A percentile compares a stretch with the other conserved stretches of the same genome.
Conservation (phyloP, 2,113 vertebrate genomes). For the Alexandromys fortis region DNA sequence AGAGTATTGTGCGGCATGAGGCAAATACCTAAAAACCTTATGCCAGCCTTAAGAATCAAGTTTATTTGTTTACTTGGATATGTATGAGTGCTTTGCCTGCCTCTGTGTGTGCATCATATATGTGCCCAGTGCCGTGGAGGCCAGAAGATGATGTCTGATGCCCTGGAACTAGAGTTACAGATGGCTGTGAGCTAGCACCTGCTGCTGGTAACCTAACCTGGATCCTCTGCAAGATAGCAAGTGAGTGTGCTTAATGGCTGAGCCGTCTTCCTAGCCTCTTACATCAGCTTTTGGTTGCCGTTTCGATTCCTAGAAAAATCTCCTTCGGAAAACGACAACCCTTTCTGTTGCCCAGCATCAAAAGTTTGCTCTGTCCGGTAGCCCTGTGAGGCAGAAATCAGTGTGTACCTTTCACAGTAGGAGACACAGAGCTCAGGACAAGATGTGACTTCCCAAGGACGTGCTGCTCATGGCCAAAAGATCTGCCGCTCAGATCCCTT, state of each 20-base stretch:
- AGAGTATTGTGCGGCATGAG: not conserved
- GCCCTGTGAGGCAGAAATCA: not conserved
- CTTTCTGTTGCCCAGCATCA: not conserved
- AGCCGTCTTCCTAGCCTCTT: not conserved
- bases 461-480: not conserved
- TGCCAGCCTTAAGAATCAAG: not conserved
- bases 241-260: not conserved
- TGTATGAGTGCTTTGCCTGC: not conserved
- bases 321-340: not conserved
- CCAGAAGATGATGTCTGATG: not conserved
- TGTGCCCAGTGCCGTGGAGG: not conserved
- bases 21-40: not conserved
- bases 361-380: not conserved
- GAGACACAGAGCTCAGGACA: not conserved
- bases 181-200: not conserved
- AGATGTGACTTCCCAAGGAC: not conserved
- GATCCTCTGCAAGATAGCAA: not conserved
- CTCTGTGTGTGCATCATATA: not conserved
- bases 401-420: not conserved
- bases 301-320: constrained; percentile 29
- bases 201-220: not conserved
- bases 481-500: accelerated
- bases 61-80: too few species aligned
- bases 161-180: not conserved
- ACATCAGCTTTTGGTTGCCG: not conserved